Evolutionary conservation across 2,888 invertebrate species (phyloP), one percentile per base, ranked within the genome.

Genomic region (Lagria hirta): DNA sequence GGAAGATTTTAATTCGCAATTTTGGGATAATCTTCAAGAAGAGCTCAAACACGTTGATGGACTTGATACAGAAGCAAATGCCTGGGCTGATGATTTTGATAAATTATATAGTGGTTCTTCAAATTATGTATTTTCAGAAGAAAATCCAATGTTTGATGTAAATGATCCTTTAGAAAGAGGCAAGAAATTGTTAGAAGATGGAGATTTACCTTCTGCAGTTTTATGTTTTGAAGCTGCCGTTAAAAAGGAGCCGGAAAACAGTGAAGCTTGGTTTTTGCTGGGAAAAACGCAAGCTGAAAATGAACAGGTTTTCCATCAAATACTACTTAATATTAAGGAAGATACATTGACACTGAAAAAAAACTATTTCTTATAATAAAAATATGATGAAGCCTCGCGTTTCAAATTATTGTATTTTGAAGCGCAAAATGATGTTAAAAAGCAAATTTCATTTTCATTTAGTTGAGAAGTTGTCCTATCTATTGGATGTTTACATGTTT

Each of bases 261-360:
- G 81, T 0, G 86, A 91, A 70, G 88, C 86, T 1, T 96, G 96
- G 96, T 82, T 87, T 49, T 74, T 88, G 18, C 74, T 96, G 28
- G 96, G 96, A 5, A 87, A 86, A 34, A 88, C 94, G 16, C 96
- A 97, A 71, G 94, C 98, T 21, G 95, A 98, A 76, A 99, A 99
- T 75, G 99, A 99, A 75, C 95, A 88, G 74, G 81, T 74, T 29
- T 17, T n/a, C n/a, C n/a, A n/a, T n/a, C n/a, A n/a, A n/a, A n/a
- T n/a, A n/a, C n/a, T n/a, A n/a, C n/a, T n/a, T n/a, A n/a, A n/a
- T n/a, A n/a, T n/a, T n/a, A n/a, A n/a, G n/a, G n/a, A n/a, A n/a
- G n/a, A n/a, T n/a, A n/a, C n/a, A n/a, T n/a, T n/a, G n/a, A n/a
- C n/a, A n/a, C n/a, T n/a, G n/a, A n/a, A n/a, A n/a, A n/a, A n/a